Evolutionary conservation across 2,113 vertebrate genomes (phyloP).

Genomic region (Sander vitreus): DNA sequence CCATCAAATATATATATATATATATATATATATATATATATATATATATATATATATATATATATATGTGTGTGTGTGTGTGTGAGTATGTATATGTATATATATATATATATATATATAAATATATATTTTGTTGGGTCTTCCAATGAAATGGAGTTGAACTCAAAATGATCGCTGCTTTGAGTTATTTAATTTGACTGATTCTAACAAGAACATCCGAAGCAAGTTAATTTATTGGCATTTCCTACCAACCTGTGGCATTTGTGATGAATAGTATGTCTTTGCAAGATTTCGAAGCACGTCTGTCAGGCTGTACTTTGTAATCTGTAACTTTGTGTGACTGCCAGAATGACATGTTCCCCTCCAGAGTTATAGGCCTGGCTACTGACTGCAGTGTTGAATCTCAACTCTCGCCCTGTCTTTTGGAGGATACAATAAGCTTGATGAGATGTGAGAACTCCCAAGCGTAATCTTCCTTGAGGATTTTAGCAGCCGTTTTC

Average conservation of each 20-base stretch:
- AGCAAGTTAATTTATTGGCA: slow-evolving; percentile 5
- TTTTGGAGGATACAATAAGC: slow-evolving; percentile 53
- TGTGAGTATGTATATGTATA: too few relatives aligned
- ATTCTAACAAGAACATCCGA: slow-evolving; percentile 27
- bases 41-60: too few relatives aligned
- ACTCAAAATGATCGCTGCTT: slow-evolving; percentile 20
- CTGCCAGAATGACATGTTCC: slow-evolving; percentile 40
- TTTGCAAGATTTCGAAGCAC: background rate
- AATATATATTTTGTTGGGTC: background rate
- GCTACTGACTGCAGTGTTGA: slow-evolving; percentile 28
- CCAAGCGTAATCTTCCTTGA: slow-evolving; percentile 69
- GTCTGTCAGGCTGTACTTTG: slow-evolving; percentile 6
- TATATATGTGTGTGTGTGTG: too few relatives aligned
- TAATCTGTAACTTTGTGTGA: slow-evolving; percentile 22
- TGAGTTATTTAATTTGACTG: slow-evolving; percentile 30
- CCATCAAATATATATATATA: too few relatives aligned
- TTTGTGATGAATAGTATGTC: slow-evolving; percentile 17
- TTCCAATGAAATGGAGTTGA: background rate
- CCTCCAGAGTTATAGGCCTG: slow-evolving; percentile 22
- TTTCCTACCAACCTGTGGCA: slow-evolving; percentile 9
- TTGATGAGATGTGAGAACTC: slow-evolving; percentile 74
- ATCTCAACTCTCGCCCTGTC: slow-evolving; percentile 42
- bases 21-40: too few relatives aligned
- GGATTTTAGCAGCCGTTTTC: slow-evolving; percentile 64
- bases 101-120: too few relatives aligned